These are phyloP conservation scores for Galemys pyrenaicus DNA, from an alignment of 2,113 vertebrate species.

Conservation along the genomic window DNA sequence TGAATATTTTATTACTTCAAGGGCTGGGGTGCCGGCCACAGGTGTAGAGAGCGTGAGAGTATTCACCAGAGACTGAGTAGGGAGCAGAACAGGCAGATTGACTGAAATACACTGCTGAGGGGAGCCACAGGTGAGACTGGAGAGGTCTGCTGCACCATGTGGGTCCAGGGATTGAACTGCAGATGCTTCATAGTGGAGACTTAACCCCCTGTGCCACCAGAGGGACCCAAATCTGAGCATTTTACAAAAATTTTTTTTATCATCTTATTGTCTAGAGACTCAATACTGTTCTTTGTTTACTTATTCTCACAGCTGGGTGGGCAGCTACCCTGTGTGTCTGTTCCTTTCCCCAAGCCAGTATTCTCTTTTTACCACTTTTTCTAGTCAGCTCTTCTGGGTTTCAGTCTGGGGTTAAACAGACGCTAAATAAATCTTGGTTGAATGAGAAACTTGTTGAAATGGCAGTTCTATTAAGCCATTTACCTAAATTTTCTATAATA, in stretches of 20 bases:
- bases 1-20: neutral
- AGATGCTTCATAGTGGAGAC: too few relatives aligned
- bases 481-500: neutral
- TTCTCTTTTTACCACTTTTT: neutral
- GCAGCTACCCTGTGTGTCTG: neutral
- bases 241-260: neutral
- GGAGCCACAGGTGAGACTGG: too few relatives aligned
- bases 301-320: neutral
- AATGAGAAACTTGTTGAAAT: slow-evolving; percentile 26
- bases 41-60: too few relatives aligned
- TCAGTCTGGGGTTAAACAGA: neutral
- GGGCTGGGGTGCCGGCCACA: too few relatives aligned
- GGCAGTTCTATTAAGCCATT: neutral
- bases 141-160: too few relatives aligned
- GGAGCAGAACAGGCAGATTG: too few relatives aligned
- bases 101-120: too few relatives aligned
- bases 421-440: neutral
- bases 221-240: too few relatives aligned
- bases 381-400: neutral
- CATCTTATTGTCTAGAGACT: neutral
- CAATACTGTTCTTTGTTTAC: neutral
- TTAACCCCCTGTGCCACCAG: too few relatives aligned
- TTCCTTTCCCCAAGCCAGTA: neutral
- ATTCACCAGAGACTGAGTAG: too few relatives aligned
- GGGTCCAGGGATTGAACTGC: too few relatives aligned